Conservation (phyloP, 1,140 invertebrate genomes). For the Popillia japonica region DNA sequence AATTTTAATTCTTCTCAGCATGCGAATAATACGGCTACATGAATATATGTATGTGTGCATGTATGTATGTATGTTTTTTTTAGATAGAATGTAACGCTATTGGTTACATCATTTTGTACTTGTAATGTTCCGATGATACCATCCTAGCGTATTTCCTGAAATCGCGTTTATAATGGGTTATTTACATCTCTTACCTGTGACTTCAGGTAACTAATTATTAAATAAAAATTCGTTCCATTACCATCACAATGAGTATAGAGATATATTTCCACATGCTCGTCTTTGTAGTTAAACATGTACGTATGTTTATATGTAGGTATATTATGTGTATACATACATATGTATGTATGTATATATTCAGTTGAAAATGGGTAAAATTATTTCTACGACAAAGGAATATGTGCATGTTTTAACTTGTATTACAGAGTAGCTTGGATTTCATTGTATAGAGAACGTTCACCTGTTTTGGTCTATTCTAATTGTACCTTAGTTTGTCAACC, state of each 20-base stretch:
- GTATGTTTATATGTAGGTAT: no score
- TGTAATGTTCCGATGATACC: conserved; percentile 42
- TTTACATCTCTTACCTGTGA: conserved; percentile 47
- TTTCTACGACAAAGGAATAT: no score
- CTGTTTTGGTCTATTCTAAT: no score
- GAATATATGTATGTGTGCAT: not conserved
- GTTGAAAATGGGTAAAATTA: no score
- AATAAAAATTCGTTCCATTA: conserved; percentile 7
- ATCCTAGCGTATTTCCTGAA: conserved; percentile 48
- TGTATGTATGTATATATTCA: no score
- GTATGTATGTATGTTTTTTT: not conserved
- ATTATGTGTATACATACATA: no score
- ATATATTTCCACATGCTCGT: no score
- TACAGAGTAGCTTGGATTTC: no score
- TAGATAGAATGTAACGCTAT: conserved; percentile 1
- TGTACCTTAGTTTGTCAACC: no score
- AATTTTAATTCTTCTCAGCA: conserved; percentile 21
- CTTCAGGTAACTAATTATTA: conserved; percentile 7
- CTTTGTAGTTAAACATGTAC: no score
- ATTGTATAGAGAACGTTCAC: no score
- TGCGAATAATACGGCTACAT: not conserved
- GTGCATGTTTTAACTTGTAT: no score
- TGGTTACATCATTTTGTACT: conserved; percentile 8
- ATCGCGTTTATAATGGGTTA: conserved; percentile 44
- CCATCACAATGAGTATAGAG: not conserved